phyloP scores from a whole-genome alignment of 2,888 invertebrate genomes.

The Hemistola chrysoprasaria region DNA sequence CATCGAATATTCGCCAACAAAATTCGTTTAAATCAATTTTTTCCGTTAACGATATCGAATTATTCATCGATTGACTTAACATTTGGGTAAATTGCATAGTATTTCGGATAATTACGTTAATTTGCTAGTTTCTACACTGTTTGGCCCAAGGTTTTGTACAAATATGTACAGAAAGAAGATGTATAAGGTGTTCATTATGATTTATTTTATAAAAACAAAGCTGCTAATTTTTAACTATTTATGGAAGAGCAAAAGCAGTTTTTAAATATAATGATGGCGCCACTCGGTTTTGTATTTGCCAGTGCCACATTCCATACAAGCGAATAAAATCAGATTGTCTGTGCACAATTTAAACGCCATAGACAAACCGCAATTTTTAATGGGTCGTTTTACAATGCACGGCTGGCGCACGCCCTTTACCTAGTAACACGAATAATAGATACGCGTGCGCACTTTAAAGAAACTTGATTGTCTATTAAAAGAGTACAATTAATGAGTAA shows the following conservation, averaged over 20 bases:
- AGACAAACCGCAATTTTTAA: slow-evolving; percentile 42
- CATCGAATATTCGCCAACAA: slow-evolving; percentile 9
- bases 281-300: no score
- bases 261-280: no score
- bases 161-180: no score
- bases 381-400: slow-evolving; percentile 37
- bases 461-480: slow-evolving; percentile 35
- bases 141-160: no score
- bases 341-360: slow-evolving; percentile 25
- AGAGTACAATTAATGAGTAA: no score
- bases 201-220: no score
- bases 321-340: no score
- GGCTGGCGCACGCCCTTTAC: slow-evolving; percentile 68
- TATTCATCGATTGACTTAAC: slow-evolving; percentile 24
- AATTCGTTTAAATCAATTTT: slow-evolving; percentile 35
- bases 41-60: slow-evolving; percentile 30
- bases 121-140: background rate
- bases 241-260: no score
- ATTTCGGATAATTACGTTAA: background rate
- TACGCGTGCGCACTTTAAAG: slow-evolving; percentile 47
- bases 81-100: slow-evolving; percentile 2
- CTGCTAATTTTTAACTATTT: no score
- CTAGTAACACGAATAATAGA: slow-evolving; percentile 71
- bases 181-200: no score
- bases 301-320: no score